Base-by-base conservation (phyloP, 2,113 vertebrate species). In the Xerus inauris region DNA sequence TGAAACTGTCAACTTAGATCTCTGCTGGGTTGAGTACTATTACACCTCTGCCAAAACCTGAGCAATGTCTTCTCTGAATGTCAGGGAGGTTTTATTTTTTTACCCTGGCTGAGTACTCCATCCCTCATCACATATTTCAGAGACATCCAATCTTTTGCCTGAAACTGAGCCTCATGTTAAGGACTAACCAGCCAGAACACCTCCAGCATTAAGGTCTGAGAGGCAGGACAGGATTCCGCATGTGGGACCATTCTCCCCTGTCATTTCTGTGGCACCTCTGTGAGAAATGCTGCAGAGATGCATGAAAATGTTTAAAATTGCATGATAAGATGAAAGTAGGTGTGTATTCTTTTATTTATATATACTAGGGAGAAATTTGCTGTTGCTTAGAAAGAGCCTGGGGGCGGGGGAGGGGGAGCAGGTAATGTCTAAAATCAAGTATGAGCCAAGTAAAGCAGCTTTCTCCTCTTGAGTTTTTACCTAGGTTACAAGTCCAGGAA, bases 1-100 rank as follows among this genome's bases (percentile, higher is more conserved):
- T 92, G 42, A 91, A 91, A 69, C 84, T 97, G 94, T 97, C 93
- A 95, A 80, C 73, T 96, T 79, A 8, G 26, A 65, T 96, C 69
- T 97, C 81, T 84, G n/a, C 40, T 95, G 89, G 62, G n/a, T 32
- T 94, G 65, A 91, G 64, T 28, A 32, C 35, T 64, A 89, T 95
- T 91, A 77, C 0, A 19, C 64, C 92, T 91, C 91, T 96, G 88
- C 96, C 77, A 97, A 79, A 95, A 59, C n/a, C 73, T 81, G 40
- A 54, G 49, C 65, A 76, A 71, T 89, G 47, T 92, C 89, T 92
- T 77, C 54, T 75, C 95, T 83, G 79, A 76, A 3, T n/a, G n/a
- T 91, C 93, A 97, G 45, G 59, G 81, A 40, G 45, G 35, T 92
- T 92, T 95, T 54, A 59, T 82, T 79, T 75, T 49, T 17, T 14